Evolutionary conservation across 1,140 invertebrate species (phyloP), one percentile per base, ranked within the genome.

Genomic region (Leptinotarsa defecta): DNA sequence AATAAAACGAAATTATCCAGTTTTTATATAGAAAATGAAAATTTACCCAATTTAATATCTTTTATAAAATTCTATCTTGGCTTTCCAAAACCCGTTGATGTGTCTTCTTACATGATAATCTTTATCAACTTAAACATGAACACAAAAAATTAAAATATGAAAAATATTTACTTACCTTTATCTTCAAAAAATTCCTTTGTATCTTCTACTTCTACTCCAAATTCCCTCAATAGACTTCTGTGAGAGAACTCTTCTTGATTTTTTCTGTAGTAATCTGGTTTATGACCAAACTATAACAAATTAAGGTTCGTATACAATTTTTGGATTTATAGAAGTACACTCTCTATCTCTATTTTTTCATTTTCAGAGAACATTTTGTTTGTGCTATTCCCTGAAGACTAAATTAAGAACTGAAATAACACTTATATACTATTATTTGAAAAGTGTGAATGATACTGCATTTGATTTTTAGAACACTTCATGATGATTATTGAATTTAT

Each of bases 241-340:
- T 94, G 92, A 22, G 91, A 91, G 61, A 95, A 87, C 65, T 93
- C 88, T 49, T 88, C 87, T 71, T 91, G 91, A 81, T 91, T 90
- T 77, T 90, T 88, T 77, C 91, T 88, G 84, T 94, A 95, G 81
- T 92, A 92, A 77, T 94, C 93, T 62, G 94, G 90, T 72, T 91
- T 92, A 62, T 91, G 87, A 63, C 91, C 92, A 80, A 91, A 89
- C 94, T 95, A 84, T 69, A 85, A 86, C 76, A 67, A 43, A 43
- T 77, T 79, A 80, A 64, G 19, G 24, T 70, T 17, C 61, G 8
- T 34, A 5, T n/a, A 13, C 3, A 52, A 13, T 22, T 74, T 71
- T 70, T 43, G 34, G 8, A 43, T 43, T 43, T 43, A 43, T 43
- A 11, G 8, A 43, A 43, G 8, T 43, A 8, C 8, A 43, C 8